Evolutionary conservation across 2,113 vertebrate species (phyloP), one percentile per base, ranked within the genome.

Genomic region (Catharus bicknelli): DNA sequence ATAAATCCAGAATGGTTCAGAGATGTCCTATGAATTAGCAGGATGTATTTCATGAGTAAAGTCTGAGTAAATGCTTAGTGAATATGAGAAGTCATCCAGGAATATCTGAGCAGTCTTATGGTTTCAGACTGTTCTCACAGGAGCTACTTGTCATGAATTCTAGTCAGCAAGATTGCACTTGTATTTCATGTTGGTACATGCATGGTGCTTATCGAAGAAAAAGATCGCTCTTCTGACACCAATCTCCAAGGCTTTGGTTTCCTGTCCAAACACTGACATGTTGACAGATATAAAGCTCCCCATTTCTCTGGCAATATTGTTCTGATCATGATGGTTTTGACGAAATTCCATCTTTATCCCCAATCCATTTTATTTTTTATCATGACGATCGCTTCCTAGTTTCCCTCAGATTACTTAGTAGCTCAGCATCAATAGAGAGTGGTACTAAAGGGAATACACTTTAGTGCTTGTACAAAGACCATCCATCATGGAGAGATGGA

Each of bases 401-500:
- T 96, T 96, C 93, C 95, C 91, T 94, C 91, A 92, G 84, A 94
- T 96, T 96, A 94, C 95, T 96, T 96, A 92, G 94, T 95, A 94
- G 91, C 93, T 95, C 84, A 94, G 48, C 91, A 89, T 96, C 96
- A 93, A 96, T 95, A 96, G 93, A 94, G 77, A 96, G 89, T 90
- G 63, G 84, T 89, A 94, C 96, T 96, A 96, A 96, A 96, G 96
- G 93, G 94, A 96, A 95, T 96, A 94, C 86, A 95, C 94, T 95
- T 95, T 92, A 96, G 92, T 94, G 96, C 90, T 95, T 89, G 62
- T 87, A 93, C 86, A 96, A 94, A 96, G 94, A 92, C 91, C 54
- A 95, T 96, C 89, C 94, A 94, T 96, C 95, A 95, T 84, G 74
- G 62, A 89, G 89, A 96, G 94, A 95, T 87, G 91, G 89, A 95